Conservation (phyloP, 2,888 invertebrate genomes). For the Conistra vaccinii region DNA sequence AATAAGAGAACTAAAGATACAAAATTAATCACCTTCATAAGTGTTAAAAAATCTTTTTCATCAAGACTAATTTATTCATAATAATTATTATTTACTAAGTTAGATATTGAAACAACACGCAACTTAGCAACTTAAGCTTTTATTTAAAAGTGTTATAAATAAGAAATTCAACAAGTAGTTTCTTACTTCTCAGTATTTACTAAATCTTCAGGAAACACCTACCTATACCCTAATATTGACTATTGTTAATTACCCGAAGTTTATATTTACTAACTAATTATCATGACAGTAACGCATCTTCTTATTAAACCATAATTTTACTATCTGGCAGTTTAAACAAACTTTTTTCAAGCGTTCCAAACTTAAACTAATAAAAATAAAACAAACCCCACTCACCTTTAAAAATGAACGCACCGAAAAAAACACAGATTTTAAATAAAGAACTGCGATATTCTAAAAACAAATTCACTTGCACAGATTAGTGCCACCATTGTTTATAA, state of each 20-base stretch:
- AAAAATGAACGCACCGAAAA: background rate
- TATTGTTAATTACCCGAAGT: background rate
- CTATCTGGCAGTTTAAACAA: background rate
- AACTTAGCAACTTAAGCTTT: background rate
- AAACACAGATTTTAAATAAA: constrained; percentile 24
- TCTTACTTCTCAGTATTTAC: background rate
- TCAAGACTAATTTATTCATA: background rate
- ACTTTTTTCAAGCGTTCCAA: background rate
- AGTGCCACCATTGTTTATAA: constrained; percentile 56
- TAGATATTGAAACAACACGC: background rate
- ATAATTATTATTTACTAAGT: background rate
- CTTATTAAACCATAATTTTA: too few relatives aligned
- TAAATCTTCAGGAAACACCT: background rate
- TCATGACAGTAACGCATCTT: background rate
- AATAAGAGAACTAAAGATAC: background rate
- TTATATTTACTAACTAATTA: background rate
- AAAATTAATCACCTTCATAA: background rate
- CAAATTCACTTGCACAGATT: constrained; percentile 47
- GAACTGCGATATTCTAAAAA: constrained; percentile 25
- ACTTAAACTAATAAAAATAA: background rate
- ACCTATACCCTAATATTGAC: too few relatives aligned
- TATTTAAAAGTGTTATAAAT: background rate
- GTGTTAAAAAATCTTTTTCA: background rate
- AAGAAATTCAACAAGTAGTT: background rate
- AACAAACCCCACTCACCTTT: constrained; percentile 29